A percentile compares a stretch with the other conserved stretches of the same genome.
Conservation (phyloP, 2,888 invertebrate genomes). For the Meta bourneti region DNA sequence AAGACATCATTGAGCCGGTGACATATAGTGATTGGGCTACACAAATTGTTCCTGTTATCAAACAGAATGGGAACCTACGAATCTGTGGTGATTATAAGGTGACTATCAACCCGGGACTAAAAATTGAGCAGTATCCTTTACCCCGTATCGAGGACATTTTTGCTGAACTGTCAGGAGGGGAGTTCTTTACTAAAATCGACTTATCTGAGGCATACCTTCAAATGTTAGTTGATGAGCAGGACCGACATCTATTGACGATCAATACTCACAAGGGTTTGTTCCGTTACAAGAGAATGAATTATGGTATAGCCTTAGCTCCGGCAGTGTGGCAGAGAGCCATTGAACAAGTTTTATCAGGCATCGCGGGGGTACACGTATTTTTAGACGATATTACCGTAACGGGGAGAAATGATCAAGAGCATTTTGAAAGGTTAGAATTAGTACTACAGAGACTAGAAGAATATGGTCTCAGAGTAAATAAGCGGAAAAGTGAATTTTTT, state of each 20-base stretch:
- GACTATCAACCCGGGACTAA: conserved; percentile 78
- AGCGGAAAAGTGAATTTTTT: too few relatives aligned
- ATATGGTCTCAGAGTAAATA: too few relatives aligned
- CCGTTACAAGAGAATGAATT: conserved; percentile 79
- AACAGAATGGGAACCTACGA: conserved; percentile 76
- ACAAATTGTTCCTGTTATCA: conserved; percentile 57
- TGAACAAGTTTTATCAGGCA: too few relatives aligned
- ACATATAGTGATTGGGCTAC: conserved; percentile 56
- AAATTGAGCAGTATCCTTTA: conserved; percentile 79
- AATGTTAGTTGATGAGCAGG: conserved; percentile 79
- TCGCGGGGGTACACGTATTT: too few relatives aligned
- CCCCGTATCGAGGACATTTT: conserved; percentile 79
- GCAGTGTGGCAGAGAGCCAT: conserved; percentile 53
- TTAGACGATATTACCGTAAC: too few relatives aligned
- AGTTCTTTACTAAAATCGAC: too few relatives aligned
- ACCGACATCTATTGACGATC: conserved; percentile 78
- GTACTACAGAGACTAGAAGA: too few relatives aligned
- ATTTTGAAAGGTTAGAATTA: too few relatives aligned
- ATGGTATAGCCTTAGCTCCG: conserved; percentile 80
- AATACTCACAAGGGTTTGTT: conserved; percentile 79
- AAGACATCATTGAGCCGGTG: conserved; percentile 59
- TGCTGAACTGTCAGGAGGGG: conserved; percentile 77
- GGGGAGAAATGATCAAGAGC: too few relatives aligned
- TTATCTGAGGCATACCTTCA: conserved; percentile 79
- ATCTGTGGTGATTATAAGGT: conserved; percentile 79